Conservation (phyloP, 2,888 invertebrate species). For the Aporophyla nigra region DNA sequence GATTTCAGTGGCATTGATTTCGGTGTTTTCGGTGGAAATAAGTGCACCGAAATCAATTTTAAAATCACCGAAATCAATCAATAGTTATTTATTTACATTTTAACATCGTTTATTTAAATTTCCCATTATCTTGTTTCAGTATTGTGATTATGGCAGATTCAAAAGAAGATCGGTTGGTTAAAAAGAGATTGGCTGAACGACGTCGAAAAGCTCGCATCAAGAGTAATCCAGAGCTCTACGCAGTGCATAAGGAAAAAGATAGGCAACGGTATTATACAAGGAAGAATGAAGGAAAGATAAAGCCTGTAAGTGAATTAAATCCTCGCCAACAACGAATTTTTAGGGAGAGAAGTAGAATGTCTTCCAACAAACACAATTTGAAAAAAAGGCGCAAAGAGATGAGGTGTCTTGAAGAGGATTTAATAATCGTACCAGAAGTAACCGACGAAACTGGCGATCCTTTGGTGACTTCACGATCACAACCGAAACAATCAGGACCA, state of each 20-base stretch:
- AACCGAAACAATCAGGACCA: neutral
- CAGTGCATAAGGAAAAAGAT: slow-evolving; percentile 5
- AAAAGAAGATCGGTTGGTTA: slow-evolving; percentile 1
- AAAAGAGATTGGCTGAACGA: slow-evolving; percentile 4
- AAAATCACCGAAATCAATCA: slow-evolving; percentile 7
- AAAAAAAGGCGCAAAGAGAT: slow-evolving; percentile 2
- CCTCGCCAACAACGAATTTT: slow-evolving; percentile 13
- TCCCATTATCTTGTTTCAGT: neutral
- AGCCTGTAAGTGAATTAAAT: neutral
- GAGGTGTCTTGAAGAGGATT: neutral
- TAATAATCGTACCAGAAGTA: slow-evolving; percentile 1
- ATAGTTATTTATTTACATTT: neutral
- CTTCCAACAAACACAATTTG: slow-evolving; percentile 6
- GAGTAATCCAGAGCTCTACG: slow-evolving; percentile 1
- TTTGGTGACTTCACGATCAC: slow-evolving; percentile 11
- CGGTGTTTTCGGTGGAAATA: slow-evolving; percentile 6
- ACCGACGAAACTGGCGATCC: neutral
- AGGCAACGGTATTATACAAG: slow-evolving; percentile 2
- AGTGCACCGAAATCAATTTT: slow-evolving; percentile 1
- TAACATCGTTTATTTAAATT: neutral
- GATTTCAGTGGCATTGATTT: slow-evolving; percentile 2
- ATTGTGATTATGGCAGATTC: slow-evolving; percentile 2
- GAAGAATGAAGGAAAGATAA: slow-evolving; percentile 10
- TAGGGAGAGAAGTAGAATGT: slow-evolving; percentile 9
- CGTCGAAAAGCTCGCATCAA: slow-evolving; percentile 5